Evolutionary conservation across 2,888 invertebrate species (phyloP), one percentile per base, ranked within the genome.

Genomic region (Andrena hattorfiana): DNA sequence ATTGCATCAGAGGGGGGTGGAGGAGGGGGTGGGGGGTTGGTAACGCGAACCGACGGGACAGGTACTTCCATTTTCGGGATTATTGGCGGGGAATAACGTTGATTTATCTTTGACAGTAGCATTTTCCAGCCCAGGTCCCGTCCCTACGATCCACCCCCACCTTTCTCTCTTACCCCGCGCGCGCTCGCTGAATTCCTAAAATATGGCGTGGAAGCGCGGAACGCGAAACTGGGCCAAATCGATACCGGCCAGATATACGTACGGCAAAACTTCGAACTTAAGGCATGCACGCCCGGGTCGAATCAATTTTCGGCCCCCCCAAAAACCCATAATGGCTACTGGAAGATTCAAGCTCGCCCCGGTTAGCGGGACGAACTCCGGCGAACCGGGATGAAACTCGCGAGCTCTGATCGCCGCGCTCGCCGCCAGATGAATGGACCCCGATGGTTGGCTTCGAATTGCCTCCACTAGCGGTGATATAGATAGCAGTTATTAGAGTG

Each of bases 301-400:
- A 88, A 88, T 87, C 88, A 87, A 87, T 87, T 87, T 86, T 88
- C 86, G 78, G 62, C 20, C 20, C 72, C 68, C 62, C 63, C 54
- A 77, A 84, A 83, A 82, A 77, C 32, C 80, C 77, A 62, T 86
- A 87, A 87, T 82, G 76, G 83, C 72, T 30, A 73, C 35, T 26
- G 63, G 63, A 59, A 66, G 69, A 32, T 64, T 56, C 72, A 32
- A 48, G 23, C 32, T 54, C 16, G 32, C 5, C 32, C 23, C 13
- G 32, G 51, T 30, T 16, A 59, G 7, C 63, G 32, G 56, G 28
- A 49, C 35, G 51, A 49, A 48, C 59, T 10, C 49, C 7, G 32
- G 2, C 48, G 56, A 20, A 49, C 26, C 23, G 23, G 48, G 48
- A 42, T 6, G 32, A 67, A 62, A 69, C 32, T n/a, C 32, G 28